Evolutionary conservation across 1,140 invertebrate species (phyloP).

Genomic region (Lanistes nyassanus): DNA sequence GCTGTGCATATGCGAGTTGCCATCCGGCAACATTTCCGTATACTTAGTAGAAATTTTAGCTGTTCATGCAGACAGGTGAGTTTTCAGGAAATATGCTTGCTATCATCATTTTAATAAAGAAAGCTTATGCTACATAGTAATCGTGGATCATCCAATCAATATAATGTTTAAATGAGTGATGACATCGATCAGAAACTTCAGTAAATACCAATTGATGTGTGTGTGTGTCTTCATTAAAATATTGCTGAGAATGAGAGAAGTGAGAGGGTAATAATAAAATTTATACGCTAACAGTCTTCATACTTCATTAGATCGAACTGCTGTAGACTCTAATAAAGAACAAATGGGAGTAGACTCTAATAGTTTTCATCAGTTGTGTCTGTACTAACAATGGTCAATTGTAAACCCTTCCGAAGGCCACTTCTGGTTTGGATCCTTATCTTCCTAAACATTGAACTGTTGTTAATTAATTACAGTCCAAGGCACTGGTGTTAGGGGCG

Average conservation of each 20-base stretch:
- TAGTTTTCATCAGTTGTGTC: neutral
- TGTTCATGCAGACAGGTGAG: neutral
- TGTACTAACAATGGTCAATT: neutral
- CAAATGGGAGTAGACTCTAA: neutral
- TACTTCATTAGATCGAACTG: no score
- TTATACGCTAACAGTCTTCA: no score
- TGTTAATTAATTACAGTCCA: slow-evolving; percentile 61
- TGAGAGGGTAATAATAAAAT: no score
- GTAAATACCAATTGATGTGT: no score
- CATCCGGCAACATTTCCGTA: neutral
- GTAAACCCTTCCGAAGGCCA: no score
- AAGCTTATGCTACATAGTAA: neutral
- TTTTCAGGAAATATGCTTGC: neutral
- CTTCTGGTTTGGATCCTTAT: no score
- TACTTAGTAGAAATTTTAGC: neutral
- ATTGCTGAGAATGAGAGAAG: no score
- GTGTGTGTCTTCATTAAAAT: no score
- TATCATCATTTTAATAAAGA: neutral
- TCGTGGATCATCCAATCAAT: no score
- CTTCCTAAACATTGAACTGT: neutral
- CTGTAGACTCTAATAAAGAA: no score
- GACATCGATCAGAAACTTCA: no score
- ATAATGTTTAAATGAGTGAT: no score
- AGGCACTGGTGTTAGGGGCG: slow-evolving; percentile 72
- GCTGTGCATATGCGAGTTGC: neutral